Evolutionary conservation across 2,888 invertebrate species (phyloP), one percentile per base, ranked within the genome.

Genomic region (Heliconius sara): DNA sequence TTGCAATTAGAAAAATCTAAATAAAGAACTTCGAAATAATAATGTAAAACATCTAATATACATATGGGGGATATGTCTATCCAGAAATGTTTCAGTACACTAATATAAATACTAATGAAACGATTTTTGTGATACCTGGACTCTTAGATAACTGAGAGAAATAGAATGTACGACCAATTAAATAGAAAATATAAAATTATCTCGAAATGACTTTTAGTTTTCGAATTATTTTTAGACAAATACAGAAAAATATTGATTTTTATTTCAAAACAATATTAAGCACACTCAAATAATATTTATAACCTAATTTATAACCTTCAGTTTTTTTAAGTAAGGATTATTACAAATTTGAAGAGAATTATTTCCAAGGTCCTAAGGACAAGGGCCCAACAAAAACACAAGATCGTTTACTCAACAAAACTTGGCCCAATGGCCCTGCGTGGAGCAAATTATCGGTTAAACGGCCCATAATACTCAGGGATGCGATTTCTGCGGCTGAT

Each of bases 391-490:
- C 12, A 47, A 25, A 70, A 70, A 70, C 43, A 68, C 43, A 25
- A 70, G 43, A 25, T 6, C 70, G 43, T 70, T 70, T 70, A 47
- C 70, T 47, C 70, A 68, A 13, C 68, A 70, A 70, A 70, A 43
- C 25, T 43, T 25, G 39, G 25, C 70, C n/a, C 43, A 43, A 43
- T 70, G 25, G 70, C 16, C 3, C 43, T 70, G 70, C 13, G 70
- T 65, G 70, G 19, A 19, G 70, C 25, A 70, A 70, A 70, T 47
- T 25, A 70, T 70, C 43, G n/a, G 68, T 39, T 43, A 25, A 70
- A 70, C 68, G 43, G 3, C 70, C 70, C 43, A 70, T 70, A 47
- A 47, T 19, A 43, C 70, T 70, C 70, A 70, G 70, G 43, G 70
- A 70, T 7, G 68, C 0, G 68, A 39, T 43, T 43, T 25, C 13